Conservation (phyloP, 2,888 invertebrate species). For the Pyrrhosoma nymphula region DNA sequence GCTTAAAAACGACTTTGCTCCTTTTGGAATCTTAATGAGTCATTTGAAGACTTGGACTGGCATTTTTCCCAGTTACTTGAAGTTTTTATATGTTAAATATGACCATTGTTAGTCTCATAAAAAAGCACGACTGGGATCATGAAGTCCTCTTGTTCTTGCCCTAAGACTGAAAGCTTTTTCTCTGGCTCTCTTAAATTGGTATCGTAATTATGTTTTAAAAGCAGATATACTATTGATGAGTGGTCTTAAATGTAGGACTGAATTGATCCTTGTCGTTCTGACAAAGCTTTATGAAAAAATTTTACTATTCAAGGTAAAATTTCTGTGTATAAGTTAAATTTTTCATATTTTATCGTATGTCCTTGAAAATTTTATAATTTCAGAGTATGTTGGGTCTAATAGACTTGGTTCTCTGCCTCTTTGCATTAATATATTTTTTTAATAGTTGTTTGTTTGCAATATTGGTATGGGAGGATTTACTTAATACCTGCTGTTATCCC, state of each 20-base stretch:
- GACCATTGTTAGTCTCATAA: conserved; percentile 49
- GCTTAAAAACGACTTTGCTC: conserved; percentile 1
- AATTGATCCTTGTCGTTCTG: conserved; percentile 20
- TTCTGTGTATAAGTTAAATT: conserved; percentile 36
- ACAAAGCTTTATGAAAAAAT: conserved; percentile 42
- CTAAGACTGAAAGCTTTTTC: conserved; percentile 63
- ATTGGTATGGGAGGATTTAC: conserved; percentile 52
- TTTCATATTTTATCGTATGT: conserved; percentile 45
- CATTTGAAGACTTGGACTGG: conserved; percentile 53
- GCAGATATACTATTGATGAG: background rate
- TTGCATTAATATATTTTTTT: conserved; percentile 61
- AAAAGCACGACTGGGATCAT: conserved; percentile 46
- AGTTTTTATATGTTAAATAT: conserved; percentile 51
- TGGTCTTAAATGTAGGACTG: conserved; percentile 11
- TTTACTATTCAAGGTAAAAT: conserved; percentile 42
- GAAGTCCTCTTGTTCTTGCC: conserved; percentile 53
- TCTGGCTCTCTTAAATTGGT: conserved; percentile 47
- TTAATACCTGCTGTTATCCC: conserved; percentile 26
- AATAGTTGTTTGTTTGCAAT: conserved; percentile 62
- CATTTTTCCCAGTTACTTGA: background rate
- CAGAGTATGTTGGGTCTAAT: conserved; percentile 25
- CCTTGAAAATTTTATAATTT: conserved; percentile 27
- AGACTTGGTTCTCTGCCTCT: conserved; percentile 21
- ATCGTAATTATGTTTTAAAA: background rate
- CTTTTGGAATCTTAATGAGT: conserved; percentile 42